Percentiles rank a stretch among this genome's conserved stretches.
phyloP scores from a whole-genome alignment of 2,888 invertebrate species.

The Isotomurus palustris region DNA sequence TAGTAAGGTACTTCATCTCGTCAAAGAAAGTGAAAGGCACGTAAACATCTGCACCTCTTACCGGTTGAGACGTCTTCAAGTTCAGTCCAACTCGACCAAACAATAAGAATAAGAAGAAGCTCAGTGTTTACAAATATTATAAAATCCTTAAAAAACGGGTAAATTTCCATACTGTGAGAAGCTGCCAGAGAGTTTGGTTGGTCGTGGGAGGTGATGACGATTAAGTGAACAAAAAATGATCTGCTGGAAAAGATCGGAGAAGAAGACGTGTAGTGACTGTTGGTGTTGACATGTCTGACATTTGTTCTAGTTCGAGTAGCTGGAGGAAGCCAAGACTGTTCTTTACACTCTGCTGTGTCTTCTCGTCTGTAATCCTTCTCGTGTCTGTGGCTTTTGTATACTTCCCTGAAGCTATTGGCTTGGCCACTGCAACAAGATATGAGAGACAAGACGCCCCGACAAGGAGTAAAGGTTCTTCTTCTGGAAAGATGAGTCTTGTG shows the following conservation, averaged over 20 bases:
- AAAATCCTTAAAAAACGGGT: neutral
- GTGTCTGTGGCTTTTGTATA: conserved; percentile 41
- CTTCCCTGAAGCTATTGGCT: conserved; percentile 34
- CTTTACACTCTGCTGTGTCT: conserved; percentile 42
- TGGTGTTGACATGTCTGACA: conserved; percentile 22
- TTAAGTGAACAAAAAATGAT: too few species aligned
- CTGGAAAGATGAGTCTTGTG: too few species aligned
- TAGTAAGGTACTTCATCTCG: too few species aligned
- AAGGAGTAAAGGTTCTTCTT: neutral
- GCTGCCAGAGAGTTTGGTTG: too few species aligned
- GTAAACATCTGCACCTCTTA: neutral
- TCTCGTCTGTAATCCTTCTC: conserved; percentile 40
- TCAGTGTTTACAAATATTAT: neutral
- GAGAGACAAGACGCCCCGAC: neutral
- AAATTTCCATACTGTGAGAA: too few species aligned
- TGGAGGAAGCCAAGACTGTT: conserved; percentile 42
- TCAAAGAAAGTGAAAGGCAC: too few species aligned
- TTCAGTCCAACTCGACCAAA: neutral
- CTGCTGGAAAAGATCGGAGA: too few species aligned
- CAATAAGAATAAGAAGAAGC: neutral
- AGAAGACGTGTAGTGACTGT: too few species aligned
- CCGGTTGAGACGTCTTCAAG: neutral
- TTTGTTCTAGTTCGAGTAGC: conserved; percentile 25
- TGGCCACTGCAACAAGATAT: neutral
- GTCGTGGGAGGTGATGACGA: too few species aligned